These are phyloP conservation scores for Drosophila anceps DNA, from an alignment of 2,888 invertebrate genomes.

Conservation along the genomic window DNA sequence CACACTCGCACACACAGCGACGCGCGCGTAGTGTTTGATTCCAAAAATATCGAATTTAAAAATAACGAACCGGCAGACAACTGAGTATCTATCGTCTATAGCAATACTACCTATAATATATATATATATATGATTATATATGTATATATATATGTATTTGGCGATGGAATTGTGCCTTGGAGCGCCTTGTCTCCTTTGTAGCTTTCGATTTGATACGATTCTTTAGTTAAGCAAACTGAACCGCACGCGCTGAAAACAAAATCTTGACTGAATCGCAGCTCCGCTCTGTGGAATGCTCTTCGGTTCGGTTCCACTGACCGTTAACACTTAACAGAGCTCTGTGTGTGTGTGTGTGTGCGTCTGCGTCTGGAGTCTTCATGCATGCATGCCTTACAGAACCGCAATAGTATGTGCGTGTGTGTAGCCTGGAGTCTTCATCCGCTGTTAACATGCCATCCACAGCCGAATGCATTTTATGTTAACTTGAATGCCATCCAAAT, in stretches of 20 bases:
- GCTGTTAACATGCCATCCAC: conserved; percentile 45
- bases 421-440: conserved; percentile 36
- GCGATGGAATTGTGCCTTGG: conserved; percentile 64
- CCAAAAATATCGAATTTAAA: conserved; percentile 82
- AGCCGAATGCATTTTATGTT: conserved; percentile 43
- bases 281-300: conserved; percentile 78
- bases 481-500: neutral
- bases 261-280: conserved; percentile 67
- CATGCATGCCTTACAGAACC: conserved; percentile 19
- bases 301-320: conserved; percentile 55
- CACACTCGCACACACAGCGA: conserved; percentile 20
- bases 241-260: conserved; percentile 67
- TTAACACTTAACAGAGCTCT: conserved; percentile 35
- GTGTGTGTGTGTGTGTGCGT: conserved; percentile 9
- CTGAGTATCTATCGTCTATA: conserved; percentile 37
- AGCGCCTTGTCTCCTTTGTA: conserved; percentile 32
- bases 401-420: neutral
- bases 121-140: conserved; percentile 10
- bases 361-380: conserved; percentile 36
- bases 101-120: conserved; percentile 6
- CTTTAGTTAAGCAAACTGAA: conserved; percentile 48
- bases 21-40: conserved; percentile 52
- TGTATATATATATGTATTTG: conserved; percentile 10
- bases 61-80: conserved; percentile 69
- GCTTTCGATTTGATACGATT: conserved; percentile 12